Evolutionary conservation across 1,140 invertebrate species (phyloP), one percentile per base, ranked within the genome.

Genomic region (Monochamus saltuarius): DNA sequence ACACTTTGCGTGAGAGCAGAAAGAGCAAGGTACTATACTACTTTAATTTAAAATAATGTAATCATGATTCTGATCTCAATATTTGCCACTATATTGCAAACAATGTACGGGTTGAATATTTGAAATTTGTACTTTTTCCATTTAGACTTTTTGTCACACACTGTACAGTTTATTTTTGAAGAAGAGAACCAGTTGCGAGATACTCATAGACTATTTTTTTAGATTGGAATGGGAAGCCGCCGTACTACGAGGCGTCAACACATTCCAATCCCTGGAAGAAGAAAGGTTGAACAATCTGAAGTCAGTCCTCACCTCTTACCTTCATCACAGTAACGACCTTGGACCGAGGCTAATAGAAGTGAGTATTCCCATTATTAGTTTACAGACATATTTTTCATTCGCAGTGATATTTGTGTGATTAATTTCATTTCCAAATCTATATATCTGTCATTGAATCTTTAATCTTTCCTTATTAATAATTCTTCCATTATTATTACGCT

Each of bases 191-290:
- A 14, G 1, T 7, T 42, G n/a, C n/a, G 7, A 2, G 7, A 17
- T 42, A 3, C 40, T 43, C 29, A 39, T 6, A 35, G 34, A 13
- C 22, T 22, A 29, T 16, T 38, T 45, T 56, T 56, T 42, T 17
- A 87, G 92, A 64, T 80, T 94, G 62, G 94, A 97, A 77, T 97
- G 94, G 90, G 94, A 97, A 77, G 88, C 89, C 39, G 86, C 91
- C 10, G 88, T 97, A 7, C 82, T 88, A 42, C 90, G 91, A 69
- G 93, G 92, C 3, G 84, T 85, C 0, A 86, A 84, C 7, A 84
- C 87, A 69, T 80, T 89, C 74, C 91, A 95, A 75, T 83, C 87
- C 29, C 79, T 97, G 52, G 95, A 98, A 75, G 92, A 96, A 73
- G 94, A 97, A 75, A 82, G 95, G 60, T 79, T 97, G 17, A 85